These are phyloP conservation scores for Pogonus chalceus DNA, from an alignment of 1,140 invertebrate species.

Conservation along the genomic window DNA sequence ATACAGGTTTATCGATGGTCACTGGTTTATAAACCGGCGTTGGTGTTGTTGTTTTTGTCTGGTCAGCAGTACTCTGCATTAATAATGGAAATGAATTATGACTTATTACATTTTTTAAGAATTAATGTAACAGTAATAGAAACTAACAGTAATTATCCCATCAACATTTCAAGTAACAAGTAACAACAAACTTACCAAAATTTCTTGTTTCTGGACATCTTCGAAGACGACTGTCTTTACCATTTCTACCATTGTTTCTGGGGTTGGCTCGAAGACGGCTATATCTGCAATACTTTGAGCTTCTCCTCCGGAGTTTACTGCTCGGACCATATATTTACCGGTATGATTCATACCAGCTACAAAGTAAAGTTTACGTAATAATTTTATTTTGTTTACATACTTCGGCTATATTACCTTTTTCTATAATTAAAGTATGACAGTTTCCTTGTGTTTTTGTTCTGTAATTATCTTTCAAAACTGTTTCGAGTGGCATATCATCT, in stretches of 20 bases:
- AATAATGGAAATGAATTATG: not conserved
- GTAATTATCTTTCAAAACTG: constrained; percentile 33
- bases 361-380: not conserved
- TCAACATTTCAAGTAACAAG: not conserved
- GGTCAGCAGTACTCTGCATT: not conserved
- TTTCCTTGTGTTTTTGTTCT: constrained; percentile 53
- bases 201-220: constrained; percentile 38
- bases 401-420: constrained; percentile 47
- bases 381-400: not conserved
- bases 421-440: constrained; percentile 54
- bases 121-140: no score
- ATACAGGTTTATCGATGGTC: not conserved
- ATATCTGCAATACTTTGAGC: constrained; percentile 68
- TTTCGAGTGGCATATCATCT: constrained; percentile 50
- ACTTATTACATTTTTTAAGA: not conserved
- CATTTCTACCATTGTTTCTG: constrained; percentile 54
- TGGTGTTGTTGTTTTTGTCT: not conserved
- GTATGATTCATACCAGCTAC: constrained; percentile 49
- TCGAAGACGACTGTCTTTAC: constrained; percentile 55
- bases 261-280: constrained; percentile 59
- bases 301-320: constrained; percentile 62
- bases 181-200: constrained; percentile 31
- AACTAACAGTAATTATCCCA: not conserved
- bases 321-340: constrained; percentile 63
- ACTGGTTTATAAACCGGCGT: not conserved